Evolutionary conservation across 2,888 invertebrate genomes (phyloP).

Genomic region (Eristalinus aeneus): DNA sequence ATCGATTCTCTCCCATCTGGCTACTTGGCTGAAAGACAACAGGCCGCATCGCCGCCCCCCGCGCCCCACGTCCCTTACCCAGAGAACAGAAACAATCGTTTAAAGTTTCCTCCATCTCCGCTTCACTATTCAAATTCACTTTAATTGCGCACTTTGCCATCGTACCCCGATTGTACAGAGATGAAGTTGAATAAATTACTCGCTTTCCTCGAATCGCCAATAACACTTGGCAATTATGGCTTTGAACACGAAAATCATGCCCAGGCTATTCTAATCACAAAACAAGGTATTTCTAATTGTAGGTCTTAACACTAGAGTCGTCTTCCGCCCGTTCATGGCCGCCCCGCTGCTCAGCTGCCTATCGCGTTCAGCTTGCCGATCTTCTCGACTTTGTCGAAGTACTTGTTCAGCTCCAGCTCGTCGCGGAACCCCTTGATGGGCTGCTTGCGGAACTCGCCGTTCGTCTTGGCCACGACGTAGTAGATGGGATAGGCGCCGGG

Average conservation of each 20-base stretch:
- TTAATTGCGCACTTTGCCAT: not conserved
- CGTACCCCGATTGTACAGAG: not conserved
- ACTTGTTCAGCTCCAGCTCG: conserved; percentile 76
- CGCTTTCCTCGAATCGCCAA: not conserved
- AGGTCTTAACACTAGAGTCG: conserved; percentile 24
- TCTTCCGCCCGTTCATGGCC: not conserved
- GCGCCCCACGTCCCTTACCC: not conserved
- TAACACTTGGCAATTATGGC: not conserved
- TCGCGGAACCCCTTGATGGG: conserved; percentile 77
- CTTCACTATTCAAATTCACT: not conserved
- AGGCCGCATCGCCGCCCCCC: not conserved
- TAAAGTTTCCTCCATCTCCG: not conserved
- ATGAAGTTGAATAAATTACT: not conserved
- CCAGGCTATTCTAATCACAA: conserved; percentile 12
- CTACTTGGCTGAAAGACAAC: not conserved
- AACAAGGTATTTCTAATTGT: not conserved
- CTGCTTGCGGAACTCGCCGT: conserved; percentile 78
- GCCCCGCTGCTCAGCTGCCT: conserved; percentile 47
- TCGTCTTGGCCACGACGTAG: conserved; percentile 77
- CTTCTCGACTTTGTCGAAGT: conserved; percentile 66
- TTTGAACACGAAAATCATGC: conserved; percentile 45
- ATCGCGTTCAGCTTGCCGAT: conserved; percentile 38
- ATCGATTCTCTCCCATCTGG: not conserved
- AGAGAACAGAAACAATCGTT: not conserved
- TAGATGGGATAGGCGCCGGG: conserved; percentile 78